Evolutionary conservation across 1,140 invertebrate species (phyloP).

Genomic region (Solenopsis invicta): DNA sequence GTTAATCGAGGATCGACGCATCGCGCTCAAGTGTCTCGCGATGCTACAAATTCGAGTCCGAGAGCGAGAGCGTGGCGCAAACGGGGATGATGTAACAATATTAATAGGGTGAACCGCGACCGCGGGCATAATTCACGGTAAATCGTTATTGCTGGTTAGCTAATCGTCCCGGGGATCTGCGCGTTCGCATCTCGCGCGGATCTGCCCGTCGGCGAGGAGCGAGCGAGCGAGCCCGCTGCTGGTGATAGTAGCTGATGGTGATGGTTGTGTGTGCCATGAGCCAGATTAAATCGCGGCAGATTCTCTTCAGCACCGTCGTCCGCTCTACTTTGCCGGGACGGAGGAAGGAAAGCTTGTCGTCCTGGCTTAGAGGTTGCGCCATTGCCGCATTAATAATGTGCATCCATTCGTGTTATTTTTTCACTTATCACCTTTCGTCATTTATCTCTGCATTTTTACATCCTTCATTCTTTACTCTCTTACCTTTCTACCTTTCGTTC

Average conservation of each 20-base stretch:
- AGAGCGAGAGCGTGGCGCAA: conserved; percentile 52
- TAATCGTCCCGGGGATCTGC: conserved; percentile 80
- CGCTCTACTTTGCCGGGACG: conserved; percentile 56
- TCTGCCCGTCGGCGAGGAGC: conserved; percentile 33
- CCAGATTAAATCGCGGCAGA: conserved; percentile 66
- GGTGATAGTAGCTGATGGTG: conserved; percentile 3
- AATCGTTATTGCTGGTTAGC: conserved; percentile 79
- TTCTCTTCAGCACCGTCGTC: conserved; percentile 11
- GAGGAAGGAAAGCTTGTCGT: conserved; percentile 55
- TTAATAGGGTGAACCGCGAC: conserved; percentile 73
- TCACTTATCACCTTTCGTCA: not conserved
- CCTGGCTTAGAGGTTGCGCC: conserved; percentile 1
- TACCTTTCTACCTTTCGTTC: not conserved
- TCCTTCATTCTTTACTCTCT: not conserved
- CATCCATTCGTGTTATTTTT: conserved; percentile 22
- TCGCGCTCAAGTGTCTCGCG: conserved; percentile 18
- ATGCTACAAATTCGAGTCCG: conserved; percentile 48
- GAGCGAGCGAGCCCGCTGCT: conserved; percentile 24
- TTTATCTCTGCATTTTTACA: conserved; percentile 20
- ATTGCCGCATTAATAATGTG: conserved; percentile 20
- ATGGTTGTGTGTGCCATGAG: conserved; percentile 34
- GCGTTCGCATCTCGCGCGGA: conserved; percentile 70
- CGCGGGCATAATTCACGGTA: conserved; percentile 70
- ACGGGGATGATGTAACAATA: conserved; percentile 67
- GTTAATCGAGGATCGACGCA: conserved; percentile 32